phyloP scores from a whole-genome alignment of 2,888 invertebrate species.

The Anorthoa munda region DNA sequence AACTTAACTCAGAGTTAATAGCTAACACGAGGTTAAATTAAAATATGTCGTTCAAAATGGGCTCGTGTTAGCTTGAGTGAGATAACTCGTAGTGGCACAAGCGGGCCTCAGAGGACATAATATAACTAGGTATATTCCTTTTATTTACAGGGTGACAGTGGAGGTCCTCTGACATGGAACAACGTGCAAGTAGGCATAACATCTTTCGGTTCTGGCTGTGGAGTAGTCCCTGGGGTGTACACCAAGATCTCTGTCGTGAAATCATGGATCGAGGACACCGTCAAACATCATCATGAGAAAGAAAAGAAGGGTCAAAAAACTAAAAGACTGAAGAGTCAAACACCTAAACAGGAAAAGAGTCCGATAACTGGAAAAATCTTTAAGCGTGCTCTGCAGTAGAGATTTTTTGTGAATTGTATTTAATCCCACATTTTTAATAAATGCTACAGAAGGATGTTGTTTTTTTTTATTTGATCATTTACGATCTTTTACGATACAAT shows the following conservation, averaged over 20 bases:
- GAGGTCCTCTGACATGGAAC: conserved; percentile 73
- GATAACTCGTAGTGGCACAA: no score
- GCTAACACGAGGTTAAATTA: no score
- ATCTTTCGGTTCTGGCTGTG: conserved; percentile 74
- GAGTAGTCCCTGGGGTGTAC: conserved; percentile 72
- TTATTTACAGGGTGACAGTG: conserved; percentile 74
- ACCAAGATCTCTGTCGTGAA: conserved; percentile 64
- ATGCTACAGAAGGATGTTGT: no score
- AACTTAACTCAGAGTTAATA: no score
- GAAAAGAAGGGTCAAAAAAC: not conserved
- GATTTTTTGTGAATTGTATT: conserved; percentile 1
- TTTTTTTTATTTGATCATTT: no score
- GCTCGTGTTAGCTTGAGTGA: no score
- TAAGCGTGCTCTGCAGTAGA: no score
- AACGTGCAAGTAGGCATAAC: conserved; percentile 72
- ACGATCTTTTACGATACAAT: no score
- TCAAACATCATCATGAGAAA: conserved; percentile 28
- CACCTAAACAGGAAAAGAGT: not conserved
- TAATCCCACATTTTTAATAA: no score
- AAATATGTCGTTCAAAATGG: no score
- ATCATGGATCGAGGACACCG: conserved; percentile 69
- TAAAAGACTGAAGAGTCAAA: no score
- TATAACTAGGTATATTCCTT: not conserved
- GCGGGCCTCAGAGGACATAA: no score
- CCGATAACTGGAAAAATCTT: not conserved